Evolutionary conservation across 2,797 vertebrate genomes (phyloP).

Genomic region (Anomalospiza imberbis): DNA sequence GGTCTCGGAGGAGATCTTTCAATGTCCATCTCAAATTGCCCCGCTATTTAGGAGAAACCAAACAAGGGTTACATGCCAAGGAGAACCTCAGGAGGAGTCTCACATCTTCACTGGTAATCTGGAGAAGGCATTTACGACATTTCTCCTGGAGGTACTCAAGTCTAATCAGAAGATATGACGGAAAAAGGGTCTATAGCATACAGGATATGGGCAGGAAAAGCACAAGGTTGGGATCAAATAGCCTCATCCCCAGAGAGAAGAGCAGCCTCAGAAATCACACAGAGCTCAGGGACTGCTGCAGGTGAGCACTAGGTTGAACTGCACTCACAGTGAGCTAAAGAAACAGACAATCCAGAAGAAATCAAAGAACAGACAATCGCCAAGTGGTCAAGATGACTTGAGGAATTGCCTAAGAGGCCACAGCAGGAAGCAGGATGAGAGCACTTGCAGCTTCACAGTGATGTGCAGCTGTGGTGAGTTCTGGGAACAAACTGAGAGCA

Average conservation of each 20-base stretch:
- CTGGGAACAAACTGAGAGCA: accelerated
- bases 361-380: not conserved
- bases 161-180: not conserved
- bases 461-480: not conserved
- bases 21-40: not conserved
- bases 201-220: not conserved
- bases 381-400: not conserved
- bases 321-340: not conserved
- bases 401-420: not conserved
- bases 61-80: accelerated
- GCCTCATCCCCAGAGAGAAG: not conserved
- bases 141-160: not conserved
- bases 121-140: not conserved
- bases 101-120: not conserved
- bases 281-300: not conserved
- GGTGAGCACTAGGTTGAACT: not conserved
- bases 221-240: not conserved
- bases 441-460: not conserved
- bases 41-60: not conserved
- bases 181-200: not conserved
- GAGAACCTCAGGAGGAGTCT: not conserved
- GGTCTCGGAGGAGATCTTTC: not conserved
- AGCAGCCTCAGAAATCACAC: not conserved
- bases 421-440: accelerated
- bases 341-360: not conserved